These are phyloP conservation scores for Echinometra lucunter DNA, from an alignment of 53 echinoderm and acorn worm genomes.

Conservation along the genomic window DNA sequence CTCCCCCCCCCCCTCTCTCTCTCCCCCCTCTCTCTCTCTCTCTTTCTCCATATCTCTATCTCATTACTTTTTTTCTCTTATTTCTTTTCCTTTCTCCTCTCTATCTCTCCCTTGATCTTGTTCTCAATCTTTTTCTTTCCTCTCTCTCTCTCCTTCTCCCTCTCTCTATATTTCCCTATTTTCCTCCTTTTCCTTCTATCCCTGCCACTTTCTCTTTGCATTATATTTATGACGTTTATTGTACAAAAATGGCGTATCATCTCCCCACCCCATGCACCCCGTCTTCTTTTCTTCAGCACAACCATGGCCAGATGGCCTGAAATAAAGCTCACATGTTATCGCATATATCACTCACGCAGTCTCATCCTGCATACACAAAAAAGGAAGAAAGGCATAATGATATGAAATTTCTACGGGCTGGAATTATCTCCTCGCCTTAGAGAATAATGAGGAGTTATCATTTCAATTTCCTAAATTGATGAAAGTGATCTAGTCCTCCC, in stretches of 20 bases:
- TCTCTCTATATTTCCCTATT: too few species aligned
- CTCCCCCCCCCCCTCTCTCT: not conserved
- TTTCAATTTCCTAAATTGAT: slow-evolving; percentile 63
- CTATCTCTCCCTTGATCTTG: too few species aligned
- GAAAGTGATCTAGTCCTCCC: slow-evolving; percentile 46
- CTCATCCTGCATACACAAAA: too few species aligned
- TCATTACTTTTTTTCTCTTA: not conserved
- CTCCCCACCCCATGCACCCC: too few species aligned
- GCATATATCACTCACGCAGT: not conserved
- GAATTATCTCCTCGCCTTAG: not conserved
- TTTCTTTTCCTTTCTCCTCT: too few species aligned
- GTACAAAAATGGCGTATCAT: too few species aligned
- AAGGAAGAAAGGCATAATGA: not conserved
- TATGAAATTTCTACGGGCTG: slow-evolving; percentile 16
- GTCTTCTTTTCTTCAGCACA: not conserved
- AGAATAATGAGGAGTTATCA: slow-evolving; percentile 48
- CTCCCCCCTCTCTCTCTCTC: not conserved
- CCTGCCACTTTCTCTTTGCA: too few species aligned
- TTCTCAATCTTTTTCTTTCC: not conserved
- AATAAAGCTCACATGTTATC: not conserved
- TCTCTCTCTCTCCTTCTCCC: too few species aligned
- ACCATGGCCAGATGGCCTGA: not conserved
- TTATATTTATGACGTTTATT: too few species aligned
- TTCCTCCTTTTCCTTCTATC: too few species aligned
- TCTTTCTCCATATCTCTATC: too few species aligned